These are phyloP conservation scores for Panulirus ornatus DNA, from an alignment of 1,140 invertebrate species.

Conservation along the genomic window DNA sequence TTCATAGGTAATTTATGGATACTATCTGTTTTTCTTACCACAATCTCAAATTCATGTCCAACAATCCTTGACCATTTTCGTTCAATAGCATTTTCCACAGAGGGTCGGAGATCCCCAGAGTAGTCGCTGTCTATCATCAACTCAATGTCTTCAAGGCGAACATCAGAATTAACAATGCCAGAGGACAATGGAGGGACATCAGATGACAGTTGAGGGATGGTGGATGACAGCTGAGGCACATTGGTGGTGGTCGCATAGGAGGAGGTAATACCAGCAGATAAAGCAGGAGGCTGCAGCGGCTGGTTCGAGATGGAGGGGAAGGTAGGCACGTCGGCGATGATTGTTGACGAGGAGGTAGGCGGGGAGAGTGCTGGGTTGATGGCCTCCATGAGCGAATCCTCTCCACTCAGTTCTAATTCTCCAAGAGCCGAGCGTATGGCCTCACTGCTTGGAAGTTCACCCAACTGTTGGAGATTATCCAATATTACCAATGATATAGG, in stretches of 20 bases:
- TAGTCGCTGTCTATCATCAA: slow-evolving; percentile 81
- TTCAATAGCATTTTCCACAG: slow-evolving; percentile 88
- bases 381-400: slow-evolving; percentile 45
- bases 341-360: slow-evolving; percentile 61
- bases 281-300: slow-evolving; percentile 42
- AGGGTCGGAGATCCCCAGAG: slow-evolving; percentile 82
- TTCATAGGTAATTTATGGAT: too few species aligned
- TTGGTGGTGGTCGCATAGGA: slow-evolving; percentile 65
- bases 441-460: slow-evolving; percentile 65
- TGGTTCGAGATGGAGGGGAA: slow-evolving; percentile 56
- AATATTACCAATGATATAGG: too few species aligned
- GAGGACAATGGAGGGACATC: slow-evolving; percentile 55
- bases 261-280: slow-evolving; percentile 34
- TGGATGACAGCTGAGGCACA: slow-evolving; percentile 62
- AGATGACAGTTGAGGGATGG: slow-evolving; percentile 52
- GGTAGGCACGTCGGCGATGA: slow-evolving; percentile 69
- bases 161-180: slow-evolving; percentile 76
- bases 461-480: slow-evolving; percentile 52
- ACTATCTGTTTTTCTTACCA: slow-evolving; percentile 81
- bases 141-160: slow-evolving; percentile 84
- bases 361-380: slow-evolving; percentile 65
- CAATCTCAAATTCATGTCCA: slow-evolving; percentile 90
- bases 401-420: slow-evolving; percentile 51
- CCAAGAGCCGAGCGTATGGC: slow-evolving; percentile 65
- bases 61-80: slow-evolving; percentile 91